A percentile compares a stretch with the other conserved stretches of the same genome.
Evolutionary conservation across 2,888 invertebrate species (phyloP).

Genomic region (Drosophila neotestacea): DNA sequence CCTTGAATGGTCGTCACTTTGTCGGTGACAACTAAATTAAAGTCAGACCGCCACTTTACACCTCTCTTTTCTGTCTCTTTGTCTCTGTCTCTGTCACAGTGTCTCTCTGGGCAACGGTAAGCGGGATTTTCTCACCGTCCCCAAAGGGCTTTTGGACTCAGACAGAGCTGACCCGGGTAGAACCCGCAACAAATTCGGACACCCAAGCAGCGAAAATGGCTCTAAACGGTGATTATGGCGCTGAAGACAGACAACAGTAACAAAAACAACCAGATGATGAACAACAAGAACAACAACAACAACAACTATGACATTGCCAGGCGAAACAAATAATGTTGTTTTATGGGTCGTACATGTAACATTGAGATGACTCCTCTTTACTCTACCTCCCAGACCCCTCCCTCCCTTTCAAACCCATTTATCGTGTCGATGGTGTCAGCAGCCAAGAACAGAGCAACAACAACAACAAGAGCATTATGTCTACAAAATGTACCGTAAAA

Average conservation of each 20-base stretch:
- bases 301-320: conserved; percentile 53
- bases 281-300: not conserved
- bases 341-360: conserved; percentile 70
- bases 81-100: too few species aligned
- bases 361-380: conserved; percentile 20
- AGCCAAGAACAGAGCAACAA: conserved; percentile 21
- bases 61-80: conserved; percentile 3
- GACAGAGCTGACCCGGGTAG: conserved; percentile 38
- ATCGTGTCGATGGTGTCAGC: conserved; percentile 25
- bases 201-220: conserved; percentile 68
- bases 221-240: conserved; percentile 70
- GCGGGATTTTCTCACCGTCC: conserved; percentile 62
- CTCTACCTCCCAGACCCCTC: not conserved
- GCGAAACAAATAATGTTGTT: conserved; percentile 68
- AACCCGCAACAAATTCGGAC: conserved; percentile 70
- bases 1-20: conserved; percentile 33
- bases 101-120: conserved; percentile 42
- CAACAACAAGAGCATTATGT: conserved; percentile 10
- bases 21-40: conserved; percentile 66
- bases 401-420: not conserved
- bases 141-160: conserved; percentile 10
- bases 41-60: conserved; percentile 40
- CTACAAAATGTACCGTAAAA: conserved; percentile 56
- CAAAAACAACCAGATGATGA: not conserved
- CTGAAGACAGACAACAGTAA: conserved; percentile 31